Percentiles rank a stretch among this genome's conserved stretches.
Evolutionary conservation across 2,113 vertebrate species (phyloP).

Genomic region (Electrona antarctica): DNA sequence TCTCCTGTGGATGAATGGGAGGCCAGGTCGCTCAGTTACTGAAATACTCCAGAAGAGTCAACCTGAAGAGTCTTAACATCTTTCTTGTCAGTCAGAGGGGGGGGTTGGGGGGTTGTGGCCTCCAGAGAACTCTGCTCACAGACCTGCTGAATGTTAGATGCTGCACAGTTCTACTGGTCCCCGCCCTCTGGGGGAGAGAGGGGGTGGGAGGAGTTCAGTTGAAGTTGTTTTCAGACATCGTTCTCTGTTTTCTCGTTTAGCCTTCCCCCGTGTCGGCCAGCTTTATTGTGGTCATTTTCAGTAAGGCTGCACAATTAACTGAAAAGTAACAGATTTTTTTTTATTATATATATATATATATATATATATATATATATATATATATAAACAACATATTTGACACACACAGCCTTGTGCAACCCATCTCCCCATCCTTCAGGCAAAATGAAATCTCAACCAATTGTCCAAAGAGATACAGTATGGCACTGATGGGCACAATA

Average conservation of each 20-base stretch:
- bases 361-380: too few relatives aligned
- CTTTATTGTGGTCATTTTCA: constrained; percentile 12
- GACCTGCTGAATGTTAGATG: constrained; percentile 48
- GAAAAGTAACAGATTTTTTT: too few relatives aligned
- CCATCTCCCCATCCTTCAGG: too few relatives aligned
- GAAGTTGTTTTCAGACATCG: constrained; percentile 21
- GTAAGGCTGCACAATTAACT: too few relatives aligned
- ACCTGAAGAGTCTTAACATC: constrained; percentile 50
- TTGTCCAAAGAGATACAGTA: neutral
- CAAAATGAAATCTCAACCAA: too few relatives aligned
- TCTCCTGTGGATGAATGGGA: constrained; percentile 73
- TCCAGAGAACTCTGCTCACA: constrained; percentile 42
- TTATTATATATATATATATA: too few relatives aligned
- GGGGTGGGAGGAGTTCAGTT: constrained; percentile 32
- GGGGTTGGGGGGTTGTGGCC: constrained; percentile 7
- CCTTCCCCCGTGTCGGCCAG: constrained; percentile 9
- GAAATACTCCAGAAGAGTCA: constrained; percentile 61
- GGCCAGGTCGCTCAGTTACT: constrained; percentile 60
- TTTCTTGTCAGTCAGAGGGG: constrained; percentile 44
- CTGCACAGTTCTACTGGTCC: constrained; percentile 45
- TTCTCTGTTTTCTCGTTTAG: constrained; percentile 23
- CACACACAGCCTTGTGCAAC: too few relatives aligned
- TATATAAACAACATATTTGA: too few relatives aligned
- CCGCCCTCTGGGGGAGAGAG: constrained; percentile 10
- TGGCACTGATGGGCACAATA: too few relatives aligned